Evolutionary conservation across 2,888 invertebrate genomes (phyloP).

Genomic region (Drosophila peninsularis): DNA sequence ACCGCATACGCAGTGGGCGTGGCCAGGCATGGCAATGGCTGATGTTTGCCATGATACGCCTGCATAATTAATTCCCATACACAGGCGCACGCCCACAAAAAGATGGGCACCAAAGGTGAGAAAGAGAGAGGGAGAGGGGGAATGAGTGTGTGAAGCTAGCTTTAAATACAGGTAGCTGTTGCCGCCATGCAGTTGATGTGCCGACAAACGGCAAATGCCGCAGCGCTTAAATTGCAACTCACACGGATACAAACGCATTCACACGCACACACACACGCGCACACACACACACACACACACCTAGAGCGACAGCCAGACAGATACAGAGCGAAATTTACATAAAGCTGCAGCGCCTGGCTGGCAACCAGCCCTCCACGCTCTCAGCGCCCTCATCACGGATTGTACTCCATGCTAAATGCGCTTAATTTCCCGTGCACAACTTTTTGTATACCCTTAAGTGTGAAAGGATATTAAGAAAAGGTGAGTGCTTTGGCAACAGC

Average conservation of each 20-base stretch:
- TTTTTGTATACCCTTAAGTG: slow-evolving; percentile 30
- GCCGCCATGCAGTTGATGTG: slow-evolving; percentile 46
- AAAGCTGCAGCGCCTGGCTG: slow-evolving; percentile 30
- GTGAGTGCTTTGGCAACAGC: background rate
- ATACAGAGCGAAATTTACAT: slow-evolving; percentile 51
- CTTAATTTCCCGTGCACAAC: slow-evolving; percentile 72
- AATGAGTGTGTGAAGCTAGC: background rate
- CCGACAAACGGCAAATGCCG: slow-evolving; percentile 73
- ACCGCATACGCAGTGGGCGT: slow-evolving; percentile 61
- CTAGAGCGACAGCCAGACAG: slow-evolving; percentile 33
- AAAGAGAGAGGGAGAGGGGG: too few relatives aligned
- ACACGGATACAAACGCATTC: slow-evolving; percentile 28
- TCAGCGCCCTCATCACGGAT: slow-evolving; percentile 4
- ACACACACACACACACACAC: too few relatives aligned
- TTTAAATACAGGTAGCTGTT: slow-evolving; percentile 45
- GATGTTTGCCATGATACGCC: slow-evolving; percentile 74
- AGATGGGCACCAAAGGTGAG: slow-evolving; percentile 1
- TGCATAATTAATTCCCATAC: slow-evolving; percentile 74
- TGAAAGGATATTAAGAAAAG: background rate
- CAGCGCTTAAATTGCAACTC: slow-evolving; percentile 71
- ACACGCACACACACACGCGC: slow-evolving; percentile 1
- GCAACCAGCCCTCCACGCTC: background rate
- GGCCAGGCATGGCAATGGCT: slow-evolving; percentile 29
- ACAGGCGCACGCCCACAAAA: slow-evolving; percentile 34
- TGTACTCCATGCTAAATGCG: slow-evolving; percentile 59